Percentiles rank a stretch among this genome's conserved stretches.
Evolutionary conservation across 2,888 invertebrate genomes (phyloP).

Genomic region (Sesia bembeciformis): DNA sequence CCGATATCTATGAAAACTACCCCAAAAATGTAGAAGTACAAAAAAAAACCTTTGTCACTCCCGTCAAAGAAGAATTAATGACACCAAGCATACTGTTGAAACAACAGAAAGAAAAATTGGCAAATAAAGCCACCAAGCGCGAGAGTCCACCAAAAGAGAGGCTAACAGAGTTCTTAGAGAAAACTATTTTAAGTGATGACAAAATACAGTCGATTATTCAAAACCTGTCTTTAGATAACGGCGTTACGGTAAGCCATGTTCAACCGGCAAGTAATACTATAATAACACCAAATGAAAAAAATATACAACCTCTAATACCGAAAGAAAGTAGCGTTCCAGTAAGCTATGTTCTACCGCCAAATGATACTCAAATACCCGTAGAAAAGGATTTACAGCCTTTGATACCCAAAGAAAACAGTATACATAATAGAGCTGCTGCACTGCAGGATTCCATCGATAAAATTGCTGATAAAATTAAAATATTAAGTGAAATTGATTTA

Average conservation of each 20-base stretch:
- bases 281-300: not conserved
- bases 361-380: not conserved
- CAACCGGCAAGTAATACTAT: not conserved
- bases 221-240: slow-evolving; percentile 52
- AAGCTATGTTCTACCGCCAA: too few relatives aligned
- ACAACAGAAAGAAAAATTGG: slow-evolving; percentile 24
- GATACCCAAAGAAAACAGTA: slow-evolving; percentile 11
- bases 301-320: not conserved
- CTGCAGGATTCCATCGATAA: slow-evolving; percentile 36
- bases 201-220: slow-evolving; percentile 63
- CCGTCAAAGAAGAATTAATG: not conserved
- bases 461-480: slow-evolving; percentile 36
- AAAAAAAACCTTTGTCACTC: not conserved
- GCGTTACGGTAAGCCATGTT: not conserved
- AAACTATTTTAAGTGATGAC: slow-evolving; percentile 58
- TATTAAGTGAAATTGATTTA: slow-evolving; percentile 16
- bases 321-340: not conserved
- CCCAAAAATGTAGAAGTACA: not conserved
- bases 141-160: slow-evolving; percentile 64
- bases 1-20: not conserved
- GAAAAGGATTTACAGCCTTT: not conserved
- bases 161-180: slow-evolving; percentile 58
- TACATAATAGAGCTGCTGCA: slow-evolving; percentile 31
- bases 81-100: slow-evolving; percentile 28
- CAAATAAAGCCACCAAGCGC: slow-evolving; percentile 20